A percentile compares a stretch with the other conserved stretches of the same genome.
Conservation (phyloP, 2,113 vertebrate species). For the Rhinopomastus cyanomelas region DNA sequence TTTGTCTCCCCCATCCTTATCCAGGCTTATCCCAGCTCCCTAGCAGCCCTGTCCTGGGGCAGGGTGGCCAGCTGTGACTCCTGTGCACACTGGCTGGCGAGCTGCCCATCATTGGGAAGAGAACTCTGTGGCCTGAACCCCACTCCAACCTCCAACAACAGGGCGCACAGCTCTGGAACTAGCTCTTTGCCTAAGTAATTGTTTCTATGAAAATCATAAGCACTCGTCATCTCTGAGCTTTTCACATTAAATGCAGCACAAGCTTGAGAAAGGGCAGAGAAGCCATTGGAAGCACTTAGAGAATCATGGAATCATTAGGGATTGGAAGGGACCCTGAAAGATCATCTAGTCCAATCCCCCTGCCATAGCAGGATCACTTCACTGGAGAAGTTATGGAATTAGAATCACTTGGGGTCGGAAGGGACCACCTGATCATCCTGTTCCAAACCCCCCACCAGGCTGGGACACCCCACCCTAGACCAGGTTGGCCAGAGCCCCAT, state of each 20-base stretch:
- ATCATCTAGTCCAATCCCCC: too few relatives aligned
- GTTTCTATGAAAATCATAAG: not conserved
- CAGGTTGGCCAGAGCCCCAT: too few relatives aligned
- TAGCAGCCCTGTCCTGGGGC: not conserved
- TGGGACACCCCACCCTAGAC: too few relatives aligned
- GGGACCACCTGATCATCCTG: too few relatives aligned
- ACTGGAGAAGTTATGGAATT: too few relatives aligned
- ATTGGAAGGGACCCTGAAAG: too few relatives aligned
- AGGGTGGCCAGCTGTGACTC: not conserved
- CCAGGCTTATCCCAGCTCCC: not conserved
- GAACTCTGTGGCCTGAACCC: accelerated
- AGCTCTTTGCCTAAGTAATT: not conserved
- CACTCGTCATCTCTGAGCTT: not conserved
- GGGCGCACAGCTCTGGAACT: not conserved
- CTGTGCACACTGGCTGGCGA: not conserved
- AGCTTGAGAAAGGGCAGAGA: not conserved
- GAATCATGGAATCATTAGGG: too few relatives aligned
- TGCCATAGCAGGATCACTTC: too few relatives aligned
- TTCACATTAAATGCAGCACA: not conserved
- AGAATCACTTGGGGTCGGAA: too few relatives aligned
- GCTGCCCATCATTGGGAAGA: not conserved
- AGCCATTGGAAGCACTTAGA: not conserved
- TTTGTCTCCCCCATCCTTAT: not conserved
- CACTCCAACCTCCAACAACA: not conserved
- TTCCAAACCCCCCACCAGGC: too few relatives aligned